Base-by-base conservation (phyloP, 2,888 invertebrate species). In the Carabus problematicus region DNA sequence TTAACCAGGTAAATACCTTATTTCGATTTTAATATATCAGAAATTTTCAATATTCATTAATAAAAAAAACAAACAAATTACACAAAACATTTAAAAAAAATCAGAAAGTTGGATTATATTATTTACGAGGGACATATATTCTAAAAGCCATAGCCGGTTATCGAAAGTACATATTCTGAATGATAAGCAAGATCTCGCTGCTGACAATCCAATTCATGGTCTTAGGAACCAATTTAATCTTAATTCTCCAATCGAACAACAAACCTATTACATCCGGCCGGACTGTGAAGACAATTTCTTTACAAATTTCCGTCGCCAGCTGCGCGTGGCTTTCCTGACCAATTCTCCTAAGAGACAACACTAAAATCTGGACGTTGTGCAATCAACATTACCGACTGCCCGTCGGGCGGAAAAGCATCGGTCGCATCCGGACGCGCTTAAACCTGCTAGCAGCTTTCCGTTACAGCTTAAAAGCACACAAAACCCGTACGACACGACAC, bases 191-290 rank as follows among this genome's bases (percentile, higher is more conserved):
- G 3, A 29, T 29, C 6, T 29, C 29, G 29, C 29, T 29, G 29
- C n/a, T n/a, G n/a, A n/a, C 29, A 29, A 29, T 29, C 29, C 29
- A 29, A 29, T 29, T 29, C 29, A 29, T 29, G 29, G 14, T 52
- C 52, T 52, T 52, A 52, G 52, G 52, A 52, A 52, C 11, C 52
- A 52, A 52, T 52, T 52, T 3, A 52, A 52, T 52, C 52, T 16
- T 52, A 52, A 52, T 52, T 52, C 52, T 52, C 9, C 52, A 52
- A 14, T 52, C 52, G 52, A 8, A 52, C 7, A 52, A 52, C 16
- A 52, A 52, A 52, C 16, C 52, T 16, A 52, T 52, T 18, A 52
- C 52, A 52, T 52, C 52, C 8, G 18, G 8, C n/a, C 18, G 4
- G 12, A 12, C 3, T 11, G 7, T 1, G n/a, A 14, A 47, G 8